Base-by-base conservation (phyloP, 2,888 invertebrate genomes). In the Phlogophora meticulosa region DNA sequence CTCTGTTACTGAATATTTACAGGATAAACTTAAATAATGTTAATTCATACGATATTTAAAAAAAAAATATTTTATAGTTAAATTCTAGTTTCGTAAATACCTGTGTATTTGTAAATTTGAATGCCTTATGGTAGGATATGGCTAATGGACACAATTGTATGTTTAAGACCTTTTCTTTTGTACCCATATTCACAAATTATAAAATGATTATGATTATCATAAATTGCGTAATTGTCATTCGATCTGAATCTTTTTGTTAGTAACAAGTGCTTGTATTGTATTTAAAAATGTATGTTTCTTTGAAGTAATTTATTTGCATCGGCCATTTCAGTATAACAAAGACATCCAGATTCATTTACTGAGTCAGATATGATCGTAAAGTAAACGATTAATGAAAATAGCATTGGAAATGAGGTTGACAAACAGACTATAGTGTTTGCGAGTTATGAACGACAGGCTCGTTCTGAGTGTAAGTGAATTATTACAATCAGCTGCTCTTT, bases 381-480 rank as follows among this genome's bases (percentile, higher is more conserved):
- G 85, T 85, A 85, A 79, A 84, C 86, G 86, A 90, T 90, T 90
- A 90, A 91, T 91, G 91, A 85, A 87, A 89, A 88, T 85, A 85
- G 86, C 87, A 88, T 86, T 83, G 74, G 78, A 85, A 85, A 81
- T 73, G 81, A 83, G 83, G 80, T 86, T 83, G 82, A 90, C 89
- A 92, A 93, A 92, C 90, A 92, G 89, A 93, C 91, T 91, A 92
- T 92, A 85, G 85, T 73, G 79, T 78, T 81, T 74, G 61, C 81
- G 84, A 91, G 86, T 90, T 90, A 90, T 87, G 86, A 87, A 82
- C 82, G 87, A 85, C 87, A 81, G 76, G 78, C 82, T 74, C 85
- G 61, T 84, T 84, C 81, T 80, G 81, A 80, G 78, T 79, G 72
- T 78, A 73, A 72, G 80, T 88, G 84, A 90, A 81, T 84, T 91